These are phyloP conservation scores for Orchesellides sinensis DNA, from an alignment of 2,888 invertebrate species.

Conservation along the genomic window DNA sequence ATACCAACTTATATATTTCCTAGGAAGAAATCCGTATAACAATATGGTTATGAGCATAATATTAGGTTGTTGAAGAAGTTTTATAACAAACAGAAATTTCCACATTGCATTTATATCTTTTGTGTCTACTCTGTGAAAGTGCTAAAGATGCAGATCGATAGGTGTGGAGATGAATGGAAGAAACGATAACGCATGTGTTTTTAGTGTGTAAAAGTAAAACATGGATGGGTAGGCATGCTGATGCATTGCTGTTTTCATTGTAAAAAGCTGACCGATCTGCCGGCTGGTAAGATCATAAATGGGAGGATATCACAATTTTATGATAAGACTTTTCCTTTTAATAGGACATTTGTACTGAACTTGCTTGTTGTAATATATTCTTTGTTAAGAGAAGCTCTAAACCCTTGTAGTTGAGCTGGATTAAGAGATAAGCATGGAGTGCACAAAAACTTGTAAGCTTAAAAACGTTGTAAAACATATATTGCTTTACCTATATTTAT, in stretches of 20 bases:
- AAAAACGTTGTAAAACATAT: neutral
- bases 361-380: neutral
- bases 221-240: constrained; percentile 13
- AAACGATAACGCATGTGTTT: neutral
- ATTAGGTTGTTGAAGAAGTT: neutral
- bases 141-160: constrained; percentile 22
- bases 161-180: neutral
- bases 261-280: constrained; percentile 30
- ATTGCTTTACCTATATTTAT: too few relatives aligned
- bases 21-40: neutral
- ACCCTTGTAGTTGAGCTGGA: neutral
- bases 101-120: too few relatives aligned
- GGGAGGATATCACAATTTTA: constrained; percentile 55
- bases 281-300: constrained; percentile 50
- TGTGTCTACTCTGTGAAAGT: constrained; percentile 1
- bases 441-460: too few relatives aligned
- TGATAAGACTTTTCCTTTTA: constrained; percentile 24
- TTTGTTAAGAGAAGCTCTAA: neutral
- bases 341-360: constrained; percentile 12
- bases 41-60: neutral
- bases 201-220: neutral
- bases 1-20: neutral
- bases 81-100: neutral
- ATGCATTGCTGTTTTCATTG: neutral
- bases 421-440: neutral